Percentiles rank a stretch among this genome's conserved stretches.
phyloP scores from a whole-genome alignment of 2,113 vertebrate species.

The Vombatus ursinus region DNA sequence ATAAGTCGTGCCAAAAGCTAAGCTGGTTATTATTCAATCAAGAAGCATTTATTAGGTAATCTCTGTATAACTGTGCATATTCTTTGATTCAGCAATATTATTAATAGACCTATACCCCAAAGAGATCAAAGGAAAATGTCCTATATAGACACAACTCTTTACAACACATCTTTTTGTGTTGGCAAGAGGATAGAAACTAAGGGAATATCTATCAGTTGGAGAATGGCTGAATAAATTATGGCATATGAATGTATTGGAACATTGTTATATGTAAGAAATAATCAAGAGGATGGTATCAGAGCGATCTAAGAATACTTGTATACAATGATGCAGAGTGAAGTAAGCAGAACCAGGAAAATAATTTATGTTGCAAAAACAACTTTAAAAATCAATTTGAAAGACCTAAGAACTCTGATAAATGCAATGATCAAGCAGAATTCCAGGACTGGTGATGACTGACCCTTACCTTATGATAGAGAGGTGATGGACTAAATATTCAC shows the following conservation, averaged over 20 bases:
- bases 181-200: no score
- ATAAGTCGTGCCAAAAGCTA: neutral
- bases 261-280: neutral
- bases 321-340: neutral
- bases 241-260: neutral
- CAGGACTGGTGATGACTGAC: neutral
- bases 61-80: neutral
- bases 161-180: no score
- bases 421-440: neutral
- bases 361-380: neutral
- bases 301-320: neutral
- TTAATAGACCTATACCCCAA: neutral
- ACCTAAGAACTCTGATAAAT: neutral
- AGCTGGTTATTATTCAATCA: neutral
- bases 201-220: no score
- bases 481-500: neutral
- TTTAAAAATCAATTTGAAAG: neutral
- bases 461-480: neutral
- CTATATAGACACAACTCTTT: neutral
- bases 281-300: neutral
- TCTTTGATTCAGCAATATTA: neutral
- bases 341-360: neutral
- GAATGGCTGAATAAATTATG: neutral
- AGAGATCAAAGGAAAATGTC: neutral
- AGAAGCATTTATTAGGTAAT: neutral